Evolutionary conservation across 2,113 vertebrate species (phyloP).

Genomic region (Pipa parva): DNA sequence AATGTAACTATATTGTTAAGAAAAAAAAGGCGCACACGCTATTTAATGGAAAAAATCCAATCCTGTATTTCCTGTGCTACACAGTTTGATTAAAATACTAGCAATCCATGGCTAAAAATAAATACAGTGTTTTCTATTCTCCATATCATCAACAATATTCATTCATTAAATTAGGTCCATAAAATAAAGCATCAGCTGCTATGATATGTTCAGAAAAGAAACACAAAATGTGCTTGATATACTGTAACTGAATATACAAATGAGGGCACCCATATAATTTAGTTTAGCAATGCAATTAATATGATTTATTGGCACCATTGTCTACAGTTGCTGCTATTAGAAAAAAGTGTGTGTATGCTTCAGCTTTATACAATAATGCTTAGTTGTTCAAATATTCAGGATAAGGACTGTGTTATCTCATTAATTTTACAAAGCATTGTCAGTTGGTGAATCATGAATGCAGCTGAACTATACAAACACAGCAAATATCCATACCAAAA

Average conservation of each 20-base stretch:
- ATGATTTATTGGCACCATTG: constrained; percentile 37
- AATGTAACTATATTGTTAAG: too few relatives aligned
- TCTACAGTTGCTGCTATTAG: constrained; percentile 17
- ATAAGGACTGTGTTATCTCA: constrained; percentile 35
- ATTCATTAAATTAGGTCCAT: background rate
- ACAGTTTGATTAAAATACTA: too few relatives aligned
- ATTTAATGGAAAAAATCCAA: too few relatives aligned
- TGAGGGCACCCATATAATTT: constrained; percentile 11
- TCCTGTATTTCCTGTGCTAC: too few relatives aligned
- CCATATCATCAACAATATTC: background rate
- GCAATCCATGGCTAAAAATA: too few relatives aligned
- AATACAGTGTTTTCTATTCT: background rate
- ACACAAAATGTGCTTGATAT: background rate
- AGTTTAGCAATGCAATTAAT: constrained; percentile 30
- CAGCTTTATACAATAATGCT: constrained; percentile 31
- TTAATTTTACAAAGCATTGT: constrained; percentile 39
- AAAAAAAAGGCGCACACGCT: too few relatives aligned
- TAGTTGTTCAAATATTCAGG: constrained; percentile 37
- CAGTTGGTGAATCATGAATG: constrained; percentile 37
- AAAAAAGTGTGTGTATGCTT: constrained; percentile 18
- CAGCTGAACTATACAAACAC: constrained; percentile 35
- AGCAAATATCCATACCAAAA: constrained; percentile 37
- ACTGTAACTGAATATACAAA: background rate
- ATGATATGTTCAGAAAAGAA: background rate
- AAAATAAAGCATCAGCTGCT: background rate